Evolutionary conservation across 2,113 vertebrate genomes (phyloP), one percentile per base, ranked within the genome.

Genomic region (Hippocampus guttulatus): DNA sequence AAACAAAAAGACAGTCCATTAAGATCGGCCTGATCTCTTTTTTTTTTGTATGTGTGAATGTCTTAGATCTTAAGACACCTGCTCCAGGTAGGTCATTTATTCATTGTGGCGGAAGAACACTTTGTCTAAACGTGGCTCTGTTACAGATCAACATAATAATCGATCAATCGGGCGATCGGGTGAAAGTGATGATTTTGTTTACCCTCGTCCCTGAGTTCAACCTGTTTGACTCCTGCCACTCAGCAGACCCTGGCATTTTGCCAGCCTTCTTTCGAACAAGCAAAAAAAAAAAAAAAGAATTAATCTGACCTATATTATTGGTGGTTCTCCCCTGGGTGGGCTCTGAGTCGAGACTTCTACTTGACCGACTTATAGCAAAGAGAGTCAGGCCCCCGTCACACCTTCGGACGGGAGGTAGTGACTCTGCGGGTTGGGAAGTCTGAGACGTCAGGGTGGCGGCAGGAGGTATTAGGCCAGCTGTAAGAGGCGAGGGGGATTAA

Each of bases 361-460:
- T 67, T 16, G 66, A 27, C 10, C 11, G 10, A 27, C 20, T 52
- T 18, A 41, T 58, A 40, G 66, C 64, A 2, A 6, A 72, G 70
- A 73, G 74, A 67, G 64, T 84, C 60, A 40, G 15, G 20, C 4
- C 55, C 25, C 55, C 3, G 74, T 85, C 79, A 75, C 73, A 25
- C 25, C 45, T 81, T 73, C 61, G 12, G 71, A 49, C 5, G n/a
- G 75, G 67, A 21, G 41, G 60, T 69, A 25, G 3, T 81, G 80
- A 85, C 84, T 79, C 64, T 69, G 73, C 63, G 80, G 75, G 75
- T 84, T 84, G 84, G 78, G 79, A 86, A 86, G 82, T 84, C 75
- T 69, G 74, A 85, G 82, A 78, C 47, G 33, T 81, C 70, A 30
- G 54, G 78, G 81, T 85, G 85, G 87, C 78, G 67, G 81, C 79